Evolutionary conservation across 1,140 invertebrate species (phyloP).

Genomic region (Stegodyphus dumicola): DNA sequence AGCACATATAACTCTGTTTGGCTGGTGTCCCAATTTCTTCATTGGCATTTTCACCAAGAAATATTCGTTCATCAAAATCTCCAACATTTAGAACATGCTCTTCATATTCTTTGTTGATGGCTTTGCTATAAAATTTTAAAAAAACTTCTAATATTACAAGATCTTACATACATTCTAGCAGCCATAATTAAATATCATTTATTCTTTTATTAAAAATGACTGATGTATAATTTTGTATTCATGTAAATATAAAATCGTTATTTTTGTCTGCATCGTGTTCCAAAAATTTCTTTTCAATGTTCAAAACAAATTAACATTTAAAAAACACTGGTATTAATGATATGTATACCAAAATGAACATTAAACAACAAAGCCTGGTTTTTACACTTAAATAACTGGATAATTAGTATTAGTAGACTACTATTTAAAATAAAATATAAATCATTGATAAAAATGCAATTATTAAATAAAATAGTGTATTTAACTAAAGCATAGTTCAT

Average conservation of each 20-base stretch:
- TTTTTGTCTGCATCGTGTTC: too few species aligned
- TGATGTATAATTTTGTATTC: not conserved
- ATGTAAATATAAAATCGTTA: not conserved
- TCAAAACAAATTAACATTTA: too few species aligned
- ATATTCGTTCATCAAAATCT: slow-evolving; percentile 97
- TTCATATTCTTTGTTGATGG: slow-evolving; percentile 89
- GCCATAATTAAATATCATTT: not conserved
- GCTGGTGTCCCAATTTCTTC: slow-evolving; percentile 79
- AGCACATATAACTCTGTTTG: slow-evolving; percentile 14
- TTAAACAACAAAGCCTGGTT: too few species aligned
- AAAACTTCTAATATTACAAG: not conserved
- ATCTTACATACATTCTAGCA: not conserved
- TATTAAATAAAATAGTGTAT: too few species aligned
- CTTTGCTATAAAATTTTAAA: slow-evolving; percentile 75
- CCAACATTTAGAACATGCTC: slow-evolving; percentile 89
- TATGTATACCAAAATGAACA: too few species aligned
- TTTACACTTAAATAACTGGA: too few species aligned
- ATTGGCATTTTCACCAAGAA: slow-evolving; percentile 77
- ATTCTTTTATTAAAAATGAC: not conserved
- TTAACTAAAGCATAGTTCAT: too few species aligned
- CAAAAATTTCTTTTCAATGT: too few species aligned
- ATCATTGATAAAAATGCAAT: too few species aligned
- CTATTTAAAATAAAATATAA: too few species aligned
- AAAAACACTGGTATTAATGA: too few species aligned
- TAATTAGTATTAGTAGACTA: too few species aligned